Evolutionary conservation across 2,797 vertebrate genomes (phyloP).

Genomic region (Passerculus sandwichensis): DNA sequence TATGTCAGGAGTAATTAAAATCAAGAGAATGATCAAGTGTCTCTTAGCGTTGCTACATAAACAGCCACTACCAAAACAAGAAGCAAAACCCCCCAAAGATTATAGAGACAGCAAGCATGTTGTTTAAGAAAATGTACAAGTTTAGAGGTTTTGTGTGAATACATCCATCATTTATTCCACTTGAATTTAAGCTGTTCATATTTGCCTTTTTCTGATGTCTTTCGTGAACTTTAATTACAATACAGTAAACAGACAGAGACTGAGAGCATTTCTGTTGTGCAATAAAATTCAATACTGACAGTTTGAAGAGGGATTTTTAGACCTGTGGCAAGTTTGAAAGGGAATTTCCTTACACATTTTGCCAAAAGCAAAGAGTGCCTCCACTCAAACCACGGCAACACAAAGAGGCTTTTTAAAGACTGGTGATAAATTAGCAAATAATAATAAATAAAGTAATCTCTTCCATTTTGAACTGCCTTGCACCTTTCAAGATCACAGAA

Average conservation of each 20-base stretch:
- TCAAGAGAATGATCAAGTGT: conserved; percentile 47
- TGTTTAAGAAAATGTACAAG: neutral
- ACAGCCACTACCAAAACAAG: conserved; percentile 45
- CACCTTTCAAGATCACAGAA: rapidly evolving
- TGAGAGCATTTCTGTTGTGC: neutral
- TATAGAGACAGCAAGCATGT: neutral
- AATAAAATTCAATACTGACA: neutral
- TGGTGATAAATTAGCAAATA: neutral
- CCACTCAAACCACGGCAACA: neutral
- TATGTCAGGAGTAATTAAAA: conserved; percentile 62
- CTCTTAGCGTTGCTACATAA: conserved; percentile 7
- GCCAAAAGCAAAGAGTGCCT: neutral
- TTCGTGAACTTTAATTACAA: neutral
- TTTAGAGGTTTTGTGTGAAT: neutral
- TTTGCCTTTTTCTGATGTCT: neutral
- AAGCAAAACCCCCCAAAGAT: neutral
- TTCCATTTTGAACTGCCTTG: neutral
- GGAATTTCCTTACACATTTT: neutral
- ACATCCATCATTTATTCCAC: neutral
- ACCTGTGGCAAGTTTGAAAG: neutral
- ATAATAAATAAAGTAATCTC: neutral
- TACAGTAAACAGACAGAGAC: neutral
- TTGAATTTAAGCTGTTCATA: neutral
- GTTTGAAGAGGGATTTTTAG: neutral
- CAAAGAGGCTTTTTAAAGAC: neutral